A percentile compares a stretch with the other conserved stretches of the same genome.
phyloP scores from a whole-genome alignment of 37 sponge, comb jelly and placozoan genomes.

The Halichondria panicea region DNA sequence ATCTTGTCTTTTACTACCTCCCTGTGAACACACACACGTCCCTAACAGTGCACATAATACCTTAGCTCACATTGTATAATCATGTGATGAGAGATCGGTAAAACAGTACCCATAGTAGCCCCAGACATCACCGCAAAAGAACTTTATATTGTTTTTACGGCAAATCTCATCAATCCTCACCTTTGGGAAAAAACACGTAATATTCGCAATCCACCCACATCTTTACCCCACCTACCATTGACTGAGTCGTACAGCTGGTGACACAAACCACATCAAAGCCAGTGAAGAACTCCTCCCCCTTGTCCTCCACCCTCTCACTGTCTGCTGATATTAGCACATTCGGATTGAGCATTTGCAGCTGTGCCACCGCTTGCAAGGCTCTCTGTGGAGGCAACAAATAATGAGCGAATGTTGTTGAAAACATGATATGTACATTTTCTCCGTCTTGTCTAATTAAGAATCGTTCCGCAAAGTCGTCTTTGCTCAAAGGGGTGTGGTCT shows the following conservation, averaged over 20 bases:
- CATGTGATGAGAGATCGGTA: conserved; percentile 69
- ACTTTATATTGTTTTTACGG: conserved; percentile 58
- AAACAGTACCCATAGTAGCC: conserved; percentile 96
- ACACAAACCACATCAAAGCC: conserved; percentile 77
- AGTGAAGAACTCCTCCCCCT: conserved; percentile 66
- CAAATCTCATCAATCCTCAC: conserved; percentile 74
- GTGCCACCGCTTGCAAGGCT: conserved; percentile 57
- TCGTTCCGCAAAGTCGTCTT: conserved; percentile 25
- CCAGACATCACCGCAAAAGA: conserved; percentile 90
- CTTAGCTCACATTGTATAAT: conserved; percentile 56
- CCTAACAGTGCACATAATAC: neutral
- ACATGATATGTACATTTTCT: conserved; percentile 21
- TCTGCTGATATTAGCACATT: conserved; percentile 67
- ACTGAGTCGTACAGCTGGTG: conserved; percentile 21
- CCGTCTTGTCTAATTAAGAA: conserved; percentile 48
- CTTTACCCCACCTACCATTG: conserved; percentile 40
- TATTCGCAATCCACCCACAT: neutral
- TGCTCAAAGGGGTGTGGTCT: conserved; percentile 43
- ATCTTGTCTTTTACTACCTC: conserved; percentile 15
- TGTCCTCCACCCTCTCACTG: conserved; percentile 42
- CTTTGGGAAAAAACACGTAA: conserved; percentile 15
- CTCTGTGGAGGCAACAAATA: conserved; percentile 52
- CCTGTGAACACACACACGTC: neutral
- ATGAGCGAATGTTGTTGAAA: neutral
- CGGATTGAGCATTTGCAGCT: conserved; percentile 75